Evolutionary conservation across 2,113 vertebrate species (phyloP), one percentile per base, ranked within the genome.

Genomic region (Chitala chitala): DNA sequence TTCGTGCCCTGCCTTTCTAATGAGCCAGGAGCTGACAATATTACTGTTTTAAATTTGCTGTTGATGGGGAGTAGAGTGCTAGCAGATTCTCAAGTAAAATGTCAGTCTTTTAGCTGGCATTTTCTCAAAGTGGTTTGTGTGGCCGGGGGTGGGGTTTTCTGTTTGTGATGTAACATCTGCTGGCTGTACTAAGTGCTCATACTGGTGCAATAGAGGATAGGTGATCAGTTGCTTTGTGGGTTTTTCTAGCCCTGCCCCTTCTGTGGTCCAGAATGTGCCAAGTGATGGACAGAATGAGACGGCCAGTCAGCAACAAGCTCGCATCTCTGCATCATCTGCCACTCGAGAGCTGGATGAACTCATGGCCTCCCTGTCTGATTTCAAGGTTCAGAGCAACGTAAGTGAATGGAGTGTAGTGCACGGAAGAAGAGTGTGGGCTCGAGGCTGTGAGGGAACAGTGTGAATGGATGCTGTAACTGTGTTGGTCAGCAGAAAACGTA

Each of bases 361-460:
- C 73, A 98, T 98, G 96, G 95, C 95, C 22, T 98, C 95, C 0
- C 91, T 98, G 76, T 98, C 96, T 2, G 96, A 98, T 85, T 98
- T 98, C 51, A 98, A 98, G 92, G 94, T 98, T 82, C 84, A 78
- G 76, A 90, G 88, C 82, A 90, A 89, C 75, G 89, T 91, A 78
- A 88, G 88, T 73, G 33, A 74, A 5, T 7, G 15, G 7, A 36
- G 31, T n/a, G 51, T 5, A 1, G 10, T 10, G 1, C 22, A 22
- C 4, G 38, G 20, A 59, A 12, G 29, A 26, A 66, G 17, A 3
- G 1, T 44, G 51, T 22, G 51, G 24, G 51, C 36, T 38, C 22
- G 8, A 1, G 59, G 59, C 12, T 63, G 59, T 63, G 31, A 8
- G 33, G 5, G 59, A 0, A 3, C 31, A 5, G 5, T 38, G 31